Evolutionary conservation across 2,888 invertebrate species (phyloP).

Genomic region (Eustalomyia histrio): DNA sequence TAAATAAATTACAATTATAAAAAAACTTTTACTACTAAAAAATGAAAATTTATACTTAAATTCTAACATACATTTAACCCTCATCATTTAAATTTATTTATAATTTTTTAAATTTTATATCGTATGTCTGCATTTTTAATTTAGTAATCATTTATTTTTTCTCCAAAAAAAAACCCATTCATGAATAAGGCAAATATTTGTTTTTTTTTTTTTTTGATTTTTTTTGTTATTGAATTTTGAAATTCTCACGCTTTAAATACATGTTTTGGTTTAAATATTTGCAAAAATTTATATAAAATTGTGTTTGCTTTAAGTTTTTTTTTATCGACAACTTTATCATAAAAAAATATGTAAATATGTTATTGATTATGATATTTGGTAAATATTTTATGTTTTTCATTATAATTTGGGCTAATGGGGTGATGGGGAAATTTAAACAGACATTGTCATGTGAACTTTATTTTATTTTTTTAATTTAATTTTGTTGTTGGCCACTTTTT

Average conservation of each 20-base stretch:
- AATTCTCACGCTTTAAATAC: slow-evolving; percentile 51
- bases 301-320: neutral
- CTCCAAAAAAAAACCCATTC: neutral
- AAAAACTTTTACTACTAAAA: slow-evolving; percentile 36
- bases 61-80: slow-evolving; percentile 40
- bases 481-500: neutral
- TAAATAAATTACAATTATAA: too few species aligned
- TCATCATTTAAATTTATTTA: slow-evolving; percentile 49
- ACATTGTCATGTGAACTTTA: neutral
- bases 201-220: neutral
- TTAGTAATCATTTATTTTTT: slow-evolving; percentile 26
- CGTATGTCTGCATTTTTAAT: slow-evolving; percentile 55
- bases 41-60: neutral
- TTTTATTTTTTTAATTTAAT: neutral
- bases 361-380: slow-evolving; percentile 37
- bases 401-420: neutral
- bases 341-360: neutral
- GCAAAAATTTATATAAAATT: slow-evolving; percentile 22
- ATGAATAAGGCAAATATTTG: slow-evolving; percentile 1
- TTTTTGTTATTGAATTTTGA: slow-evolving; percentile 23
- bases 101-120: slow-evolving; percentile 31
- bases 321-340: slow-evolving; percentile 35
- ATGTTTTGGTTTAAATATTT: slow-evolving; percentile 37
- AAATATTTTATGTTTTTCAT: slow-evolving; percentile 17
- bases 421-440: neutral